Evolutionary conservation across 2,888 invertebrate genomes (phyloP), one percentile per base, ranked within the genome.

Genomic region (Cylindroiulus punctatus): DNA sequence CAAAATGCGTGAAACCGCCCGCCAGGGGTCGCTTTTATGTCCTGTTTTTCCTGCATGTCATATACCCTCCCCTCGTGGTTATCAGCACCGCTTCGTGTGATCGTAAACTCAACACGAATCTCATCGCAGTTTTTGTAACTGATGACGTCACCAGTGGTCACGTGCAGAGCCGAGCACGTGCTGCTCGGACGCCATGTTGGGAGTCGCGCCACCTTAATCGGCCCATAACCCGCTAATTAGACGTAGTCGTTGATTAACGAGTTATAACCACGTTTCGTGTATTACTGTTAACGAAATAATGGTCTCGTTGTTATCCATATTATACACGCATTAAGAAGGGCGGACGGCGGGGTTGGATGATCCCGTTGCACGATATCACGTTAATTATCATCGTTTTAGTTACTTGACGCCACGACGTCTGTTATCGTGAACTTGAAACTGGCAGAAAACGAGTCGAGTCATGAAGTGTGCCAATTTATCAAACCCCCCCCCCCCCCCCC

Each of bases 381-480:
- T 52, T 52, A 52, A 19, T 52, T 19, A 52, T 52, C 52, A 52
- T 52, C 52, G 52, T 52, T 52, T 52, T 52, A 17, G 17, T 10
- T 52, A 17, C 19, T 52, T 52, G n/a, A n/a, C n/a, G n/a, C n/a
- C n/a, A 19, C 17, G 12, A 4, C 19, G 44, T 12, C 14, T 44
- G 14, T 44, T 44, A 44, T 44, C 14, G 14, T 44, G 3, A 12
- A 44, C 14, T 44, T 44, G 14, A 44, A 44, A 44, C 19, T 52
- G 52, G 14, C 52, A 52, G 17, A 52, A n/a, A n/a, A n/a, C n/a
- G 52, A 52, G 14, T 17, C 17, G 19, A 52, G 52, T 52, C 52
- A 52, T 52, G 52, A 52, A 52, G 52, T 52, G 52, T 52, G 52
- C 52, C 52, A 52, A 52, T 52, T 52, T 52, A 52, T 52, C 52